phyloP scores from a whole-genome alignment of 2,797 vertebrate species.

The Sparidentex hasta region DNA sequence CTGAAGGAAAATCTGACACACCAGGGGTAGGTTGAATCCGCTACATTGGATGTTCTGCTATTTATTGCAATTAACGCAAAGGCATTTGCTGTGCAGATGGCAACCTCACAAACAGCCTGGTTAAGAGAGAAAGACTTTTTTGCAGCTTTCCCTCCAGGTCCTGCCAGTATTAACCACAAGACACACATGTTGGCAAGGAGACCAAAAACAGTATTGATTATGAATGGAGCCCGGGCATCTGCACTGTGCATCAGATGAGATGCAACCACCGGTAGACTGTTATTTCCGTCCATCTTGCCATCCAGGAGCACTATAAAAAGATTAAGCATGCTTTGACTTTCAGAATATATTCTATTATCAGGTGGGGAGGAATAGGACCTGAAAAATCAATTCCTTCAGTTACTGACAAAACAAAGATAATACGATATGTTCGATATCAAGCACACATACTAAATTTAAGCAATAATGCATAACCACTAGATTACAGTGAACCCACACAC shows the following conservation, averaged over 20 bases:
- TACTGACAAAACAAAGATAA: slow-evolving; percentile 18
- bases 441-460: neutral
- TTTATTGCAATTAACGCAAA: neutral
- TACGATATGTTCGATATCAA: neutral
- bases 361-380: neutral
- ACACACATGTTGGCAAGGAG: slow-evolving; percentile 38
- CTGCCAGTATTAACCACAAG: slow-evolving; percentile 44
- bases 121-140: slow-evolving; percentile 33
- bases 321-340: slow-evolving; percentile 22
- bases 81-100: neutral
- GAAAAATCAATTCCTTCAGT: neutral
- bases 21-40: neutral
- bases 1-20: neutral
- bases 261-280: slow-evolving; percentile 8
- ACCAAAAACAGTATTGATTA: slow-evolving; percentile 36
- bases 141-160: slow-evolving; percentile 14
- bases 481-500: neutral
- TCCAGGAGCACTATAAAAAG: slow-evolving; percentile 33
- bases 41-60: too few species aligned
- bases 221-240: slow-evolving; percentile 15
- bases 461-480: neutral
- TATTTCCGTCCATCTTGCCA: slow-evolving; percentile 36
- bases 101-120: slow-evolving; percentile 32
- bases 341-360: slow-evolving; percentile 3
- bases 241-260: neutral